A percentile compares a stretch with the other conserved stretches of the same genome.
Conservation (phyloP, 2,113 vertebrate species). For the Himantopus leucocephalus region DNA sequence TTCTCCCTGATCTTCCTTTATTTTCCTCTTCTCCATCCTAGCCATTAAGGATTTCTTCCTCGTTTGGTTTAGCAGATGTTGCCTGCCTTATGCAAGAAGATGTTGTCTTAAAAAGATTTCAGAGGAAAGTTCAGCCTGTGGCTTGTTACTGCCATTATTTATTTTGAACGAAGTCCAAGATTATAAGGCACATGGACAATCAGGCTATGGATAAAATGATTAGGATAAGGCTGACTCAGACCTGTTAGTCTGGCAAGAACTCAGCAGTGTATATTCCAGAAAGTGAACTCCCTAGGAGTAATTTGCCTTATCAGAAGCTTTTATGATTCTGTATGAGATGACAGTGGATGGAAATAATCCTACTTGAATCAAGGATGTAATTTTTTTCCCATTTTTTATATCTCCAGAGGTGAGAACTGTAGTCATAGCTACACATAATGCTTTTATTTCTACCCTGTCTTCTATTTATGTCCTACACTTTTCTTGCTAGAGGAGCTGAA, state of each 20-base stretch:
- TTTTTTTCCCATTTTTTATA: neutral
- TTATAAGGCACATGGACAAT: slow-evolving; percentile 66
- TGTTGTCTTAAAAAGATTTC: slow-evolving; percentile 57
- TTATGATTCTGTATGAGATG: slow-evolving; percentile 29
- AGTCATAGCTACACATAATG: neutral
- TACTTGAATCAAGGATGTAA: neutral
- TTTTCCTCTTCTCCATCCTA: neutral
- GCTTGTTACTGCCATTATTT: slow-evolving; percentile 66
- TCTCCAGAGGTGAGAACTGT: neutral
- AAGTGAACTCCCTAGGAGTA: slow-evolving; percentile 68
- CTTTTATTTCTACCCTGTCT: neutral
- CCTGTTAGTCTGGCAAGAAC: slow-evolving; percentile 56
- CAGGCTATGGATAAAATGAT: slow-evolving; percentile 61
- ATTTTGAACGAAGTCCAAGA: slow-evolving; percentile 63
- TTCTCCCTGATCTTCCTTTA: neutral
- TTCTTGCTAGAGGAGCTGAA: neutral
- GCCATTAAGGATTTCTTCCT: neutral
- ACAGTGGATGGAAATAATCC: slow-evolving; percentile 27
- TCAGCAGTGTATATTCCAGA: slow-evolving; percentile 59
- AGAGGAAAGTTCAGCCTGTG: slow-evolving; percentile 60
- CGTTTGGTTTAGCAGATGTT: slow-evolving; percentile 30
- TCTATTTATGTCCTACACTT: neutral
- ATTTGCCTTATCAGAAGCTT: slow-evolving; percentile 63
- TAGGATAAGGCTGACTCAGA: slow-evolving; percentile 69
- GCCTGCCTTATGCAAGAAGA: slow-evolving; percentile 33